Percentiles rank a stretch among this genome's conserved stretches.
These are phyloP conservation scores for Drosophila peninsularis DNA, from an alignment of 2,888 invertebrate species.

Conservation along the genomic window DNA sequence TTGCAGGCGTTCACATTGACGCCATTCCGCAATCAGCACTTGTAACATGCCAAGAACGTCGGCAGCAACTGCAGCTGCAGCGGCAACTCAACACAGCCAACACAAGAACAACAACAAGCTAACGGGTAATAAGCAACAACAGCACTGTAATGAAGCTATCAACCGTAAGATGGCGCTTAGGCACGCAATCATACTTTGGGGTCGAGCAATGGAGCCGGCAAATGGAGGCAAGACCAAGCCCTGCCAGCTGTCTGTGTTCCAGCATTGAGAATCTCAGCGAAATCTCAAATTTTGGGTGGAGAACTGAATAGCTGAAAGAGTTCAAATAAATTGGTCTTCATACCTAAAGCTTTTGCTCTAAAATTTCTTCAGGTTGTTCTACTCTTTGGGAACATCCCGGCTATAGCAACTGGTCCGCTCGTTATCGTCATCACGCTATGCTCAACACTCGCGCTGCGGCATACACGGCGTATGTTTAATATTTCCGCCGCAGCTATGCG, in stretches of 20 bases:
- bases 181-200: constrained; percentile 77
- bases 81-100: constrained; percentile 1
- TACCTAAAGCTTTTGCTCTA: too few species aligned
- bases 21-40: constrained; percentile 67
- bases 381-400: not conserved
- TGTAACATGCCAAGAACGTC: constrained; percentile 59
- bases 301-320: too few species aligned
- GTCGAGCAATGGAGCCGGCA: constrained; percentile 20
- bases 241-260: constrained; percentile 21
- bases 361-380: not conserved
- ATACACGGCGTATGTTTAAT: constrained; percentile 75
- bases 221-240: constrained; percentile 21
- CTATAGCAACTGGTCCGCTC: constrained; percentile 20
- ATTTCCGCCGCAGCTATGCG: constrained; percentile 74
- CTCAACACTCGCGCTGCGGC: constrained; percentile 48
- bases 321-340: too few species aligned
- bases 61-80: constrained; percentile 13
- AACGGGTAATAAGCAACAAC: constrained; percentile 69
- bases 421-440: constrained; percentile 43
- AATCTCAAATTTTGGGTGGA: too few species aligned
- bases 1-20: constrained; percentile 61
- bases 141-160: constrained; percentile 76
- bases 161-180: constrained; percentile 78
- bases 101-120: constrained; percentile 42
- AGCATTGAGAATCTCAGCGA: not conserved